These are phyloP conservation scores for Meriones psammophilus DNA, from an alignment of 2,797 vertebrate species.

Conservation along the genomic window DNA sequence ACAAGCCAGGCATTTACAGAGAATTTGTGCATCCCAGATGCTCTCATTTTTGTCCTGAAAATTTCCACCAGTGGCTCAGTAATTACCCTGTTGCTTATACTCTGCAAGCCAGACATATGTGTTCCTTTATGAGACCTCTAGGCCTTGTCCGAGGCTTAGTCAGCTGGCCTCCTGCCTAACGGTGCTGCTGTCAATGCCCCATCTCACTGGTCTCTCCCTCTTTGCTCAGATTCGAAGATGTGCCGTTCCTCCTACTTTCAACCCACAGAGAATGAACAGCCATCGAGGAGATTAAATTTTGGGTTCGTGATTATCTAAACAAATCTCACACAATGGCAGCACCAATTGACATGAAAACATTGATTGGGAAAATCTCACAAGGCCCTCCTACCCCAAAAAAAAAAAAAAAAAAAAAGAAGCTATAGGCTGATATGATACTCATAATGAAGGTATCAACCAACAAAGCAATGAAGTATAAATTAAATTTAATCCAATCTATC, in stretches of 20 bases:
- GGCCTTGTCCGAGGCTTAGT: slow-evolving; percentile 67
- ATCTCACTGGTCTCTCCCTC: slow-evolving; percentile 55
- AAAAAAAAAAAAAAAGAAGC: background rate
- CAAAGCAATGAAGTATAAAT: slow-evolving; percentile 55
- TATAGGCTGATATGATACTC: slow-evolving; percentile 43
- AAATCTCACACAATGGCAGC: background rate
- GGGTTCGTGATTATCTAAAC: background rate
- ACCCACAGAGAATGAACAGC: slow-evolving; percentile 51
- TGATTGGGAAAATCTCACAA: background rate
- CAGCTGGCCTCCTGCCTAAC: slow-evolving; percentile 74
- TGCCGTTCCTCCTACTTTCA: slow-evolving; percentile 23
- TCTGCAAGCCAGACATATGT: slow-evolving; percentile 74
- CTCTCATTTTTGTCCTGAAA: slow-evolving; percentile 73
- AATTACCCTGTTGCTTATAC: slow-evolving; percentile 66
- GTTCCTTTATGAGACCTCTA: slow-evolving; percentile 72
- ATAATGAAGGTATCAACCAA: slow-evolving; percentile 22
- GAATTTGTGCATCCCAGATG: slow-evolving; percentile 76
- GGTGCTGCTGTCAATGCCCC: background rate
- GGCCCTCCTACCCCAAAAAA: background rate
- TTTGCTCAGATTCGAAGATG: slow-evolving; percentile 60
- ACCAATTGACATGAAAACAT: background rate
- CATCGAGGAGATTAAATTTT: slow-evolving; percentile 45
- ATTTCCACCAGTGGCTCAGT: slow-evolving; percentile 76
- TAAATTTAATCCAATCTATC: slow-evolving; percentile 45
- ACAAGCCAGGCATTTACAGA: slow-evolving; percentile 74